Percentiles rank a stretch among this genome's conserved stretches.
phyloP scores from a whole-genome alignment of 2,888 invertebrate species.

The Archips crataeganus region DNA sequence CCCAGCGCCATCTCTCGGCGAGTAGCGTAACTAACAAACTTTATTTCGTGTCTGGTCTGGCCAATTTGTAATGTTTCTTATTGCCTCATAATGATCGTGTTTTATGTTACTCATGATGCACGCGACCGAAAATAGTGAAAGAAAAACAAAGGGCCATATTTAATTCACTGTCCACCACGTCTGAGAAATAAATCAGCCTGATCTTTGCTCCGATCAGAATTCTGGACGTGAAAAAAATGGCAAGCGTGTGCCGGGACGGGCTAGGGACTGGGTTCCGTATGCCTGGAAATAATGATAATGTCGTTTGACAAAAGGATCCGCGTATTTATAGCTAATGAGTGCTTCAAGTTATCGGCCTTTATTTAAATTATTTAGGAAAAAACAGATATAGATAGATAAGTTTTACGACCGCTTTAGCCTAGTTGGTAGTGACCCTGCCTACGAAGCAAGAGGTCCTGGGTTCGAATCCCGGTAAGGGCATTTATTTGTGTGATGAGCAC shows the following conservation, averaged over 20 bases:
- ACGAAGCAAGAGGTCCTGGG: no score
- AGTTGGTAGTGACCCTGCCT: no score
- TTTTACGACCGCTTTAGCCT: no score
- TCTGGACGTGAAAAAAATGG: conserved; percentile 59
- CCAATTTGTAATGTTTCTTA: conserved; percentile 25
- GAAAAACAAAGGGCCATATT: conserved; percentile 36
- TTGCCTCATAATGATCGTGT: conserved; percentile 34
- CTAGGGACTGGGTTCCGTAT: background rate
- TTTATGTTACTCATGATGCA: conserved; percentile 33
- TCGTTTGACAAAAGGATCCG: no score
- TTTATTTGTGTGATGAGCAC: no score
- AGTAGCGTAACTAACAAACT: conserved; percentile 61
- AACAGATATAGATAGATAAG: no score
- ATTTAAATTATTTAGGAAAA: no score
- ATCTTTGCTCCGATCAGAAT: conserved; percentile 60
- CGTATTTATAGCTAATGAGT: background rate
- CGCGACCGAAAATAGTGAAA: conserved; percentile 31
- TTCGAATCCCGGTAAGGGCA: no score
- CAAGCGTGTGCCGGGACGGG: conserved; percentile 5
- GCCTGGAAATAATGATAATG: background rate
- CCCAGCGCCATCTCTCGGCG: conserved; percentile 71
- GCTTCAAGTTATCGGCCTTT: no score
- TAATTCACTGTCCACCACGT: conserved; percentile 37
- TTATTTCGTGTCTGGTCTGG: conserved; percentile 17
- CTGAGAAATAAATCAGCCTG: conserved; percentile 34